phyloP scores from a whole-genome alignment of 2,113 vertebrate species.

The Lethenteron camtschaticum region DNA sequence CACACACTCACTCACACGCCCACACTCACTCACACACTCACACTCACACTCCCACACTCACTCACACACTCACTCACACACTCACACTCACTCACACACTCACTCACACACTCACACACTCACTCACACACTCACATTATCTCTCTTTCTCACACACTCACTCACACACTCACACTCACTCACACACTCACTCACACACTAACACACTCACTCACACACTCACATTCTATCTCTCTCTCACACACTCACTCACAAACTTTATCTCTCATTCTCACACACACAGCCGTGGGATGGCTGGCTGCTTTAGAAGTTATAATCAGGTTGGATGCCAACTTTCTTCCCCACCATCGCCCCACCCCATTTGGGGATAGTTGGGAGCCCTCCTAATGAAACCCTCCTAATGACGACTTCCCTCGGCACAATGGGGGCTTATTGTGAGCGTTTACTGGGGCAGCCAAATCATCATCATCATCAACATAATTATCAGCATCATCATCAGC shows the following conservation, averaged over 20 bases:
- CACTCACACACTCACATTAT: not conserved
- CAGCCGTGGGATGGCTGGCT: no score
- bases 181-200: not conserved
- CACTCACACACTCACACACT: not conserved
- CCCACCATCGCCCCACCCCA: no score
- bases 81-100: not conserved
- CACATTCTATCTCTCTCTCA: not conserved
- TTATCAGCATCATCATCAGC: no score
- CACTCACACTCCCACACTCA: not conserved
- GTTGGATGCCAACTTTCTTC: no score
- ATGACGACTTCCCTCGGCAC: no score
- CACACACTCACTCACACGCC: not conserved
- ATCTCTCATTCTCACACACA: not conserved
- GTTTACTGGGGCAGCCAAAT: no score
- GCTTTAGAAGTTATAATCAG: no score
- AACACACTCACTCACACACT: not conserved
- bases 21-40: not conserved
- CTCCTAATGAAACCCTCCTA: no score
- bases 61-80: not conserved
- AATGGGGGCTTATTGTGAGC: no score
- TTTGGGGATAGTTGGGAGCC: no score
- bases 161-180: not conserved
- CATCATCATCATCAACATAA: no score
- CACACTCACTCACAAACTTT: not conserved
- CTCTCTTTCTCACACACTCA: not conserved